Conservation (phyloP, 2,888 invertebrate genomes). For the Parasteatoda lunata region DNA sequence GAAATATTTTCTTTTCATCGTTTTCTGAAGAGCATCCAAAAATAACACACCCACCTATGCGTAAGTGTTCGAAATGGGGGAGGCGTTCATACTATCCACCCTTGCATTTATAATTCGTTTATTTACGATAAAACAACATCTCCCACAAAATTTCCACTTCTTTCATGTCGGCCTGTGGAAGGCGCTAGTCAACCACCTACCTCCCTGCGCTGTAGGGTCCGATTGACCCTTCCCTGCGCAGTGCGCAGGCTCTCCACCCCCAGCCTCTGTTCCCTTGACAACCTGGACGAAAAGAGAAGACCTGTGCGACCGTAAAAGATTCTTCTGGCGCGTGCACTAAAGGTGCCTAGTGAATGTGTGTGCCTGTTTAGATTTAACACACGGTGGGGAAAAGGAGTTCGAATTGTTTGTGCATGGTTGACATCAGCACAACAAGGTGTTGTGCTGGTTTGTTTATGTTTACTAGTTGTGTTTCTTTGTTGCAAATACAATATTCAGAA, state of each 20-base stretch:
- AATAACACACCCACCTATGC: conserved; percentile 11
- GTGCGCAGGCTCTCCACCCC: conserved; percentile 37
- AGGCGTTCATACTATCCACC: background rate
- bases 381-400: conserved; percentile 1
- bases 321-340: conserved; percentile 10
- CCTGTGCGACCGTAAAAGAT: conserved; percentile 13
- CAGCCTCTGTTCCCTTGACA: conserved; percentile 31
- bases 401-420: background rate
- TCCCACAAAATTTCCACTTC: conserved; percentile 5
- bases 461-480: background rate
- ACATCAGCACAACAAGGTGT: background rate
- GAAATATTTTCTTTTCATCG: background rate
- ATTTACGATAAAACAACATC: conserved; percentile 55
- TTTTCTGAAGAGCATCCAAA: background rate
- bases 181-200: background rate
- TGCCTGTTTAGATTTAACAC: background rate
- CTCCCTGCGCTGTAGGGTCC: conserved; percentile 42
- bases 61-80: background rate
- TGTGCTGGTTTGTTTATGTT: background rate
- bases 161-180: conserved; percentile 1
- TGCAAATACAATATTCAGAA: background rate
- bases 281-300: conserved; percentile 47
- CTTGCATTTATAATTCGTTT: conserved; percentile 46
- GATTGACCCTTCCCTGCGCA: conserved; percentile 54
- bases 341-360: background rate